Conservation (phyloP, 2,797 vertebrate genomes). For the Threskiornis aethiopicus region DNA sequence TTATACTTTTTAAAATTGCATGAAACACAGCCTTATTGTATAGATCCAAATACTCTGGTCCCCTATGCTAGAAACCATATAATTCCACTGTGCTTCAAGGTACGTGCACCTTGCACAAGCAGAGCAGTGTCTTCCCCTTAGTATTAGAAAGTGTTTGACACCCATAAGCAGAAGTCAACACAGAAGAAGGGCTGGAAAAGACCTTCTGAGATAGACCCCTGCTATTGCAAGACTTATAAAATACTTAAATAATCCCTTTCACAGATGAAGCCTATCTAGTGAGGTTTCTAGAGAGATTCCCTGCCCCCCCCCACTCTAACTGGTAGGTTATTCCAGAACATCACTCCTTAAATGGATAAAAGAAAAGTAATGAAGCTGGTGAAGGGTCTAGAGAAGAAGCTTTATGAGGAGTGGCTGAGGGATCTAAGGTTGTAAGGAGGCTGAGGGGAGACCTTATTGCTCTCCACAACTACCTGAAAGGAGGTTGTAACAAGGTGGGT, state of each 20-base stretch:
- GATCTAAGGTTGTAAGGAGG: not conserved
- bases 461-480: not conserved
- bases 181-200: not conserved
- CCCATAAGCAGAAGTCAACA: not conserved
- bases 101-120: not conserved
- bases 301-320: not conserved
- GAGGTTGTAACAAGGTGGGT: not conserved
- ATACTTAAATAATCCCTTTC: not conserved
- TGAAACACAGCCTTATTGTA: not conserved
- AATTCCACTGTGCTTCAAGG: not conserved
- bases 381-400: not conserved
- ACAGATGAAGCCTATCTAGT: not conserved
- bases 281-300: not conserved
- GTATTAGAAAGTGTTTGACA: not conserved
- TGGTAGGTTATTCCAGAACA: not conserved
- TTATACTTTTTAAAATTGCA: not conserved
- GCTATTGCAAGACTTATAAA: not conserved
- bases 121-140: not conserved
- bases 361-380: not conserved
- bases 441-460: not conserved
- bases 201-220: not conserved
- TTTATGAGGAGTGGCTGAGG: accelerated
- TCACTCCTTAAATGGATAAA: not conserved
- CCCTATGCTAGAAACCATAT: not conserved
- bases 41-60: not conserved